phyloP scores from a whole-genome alignment of 2,797 vertebrate species.

The Lycodopsis pacificus region DNA sequence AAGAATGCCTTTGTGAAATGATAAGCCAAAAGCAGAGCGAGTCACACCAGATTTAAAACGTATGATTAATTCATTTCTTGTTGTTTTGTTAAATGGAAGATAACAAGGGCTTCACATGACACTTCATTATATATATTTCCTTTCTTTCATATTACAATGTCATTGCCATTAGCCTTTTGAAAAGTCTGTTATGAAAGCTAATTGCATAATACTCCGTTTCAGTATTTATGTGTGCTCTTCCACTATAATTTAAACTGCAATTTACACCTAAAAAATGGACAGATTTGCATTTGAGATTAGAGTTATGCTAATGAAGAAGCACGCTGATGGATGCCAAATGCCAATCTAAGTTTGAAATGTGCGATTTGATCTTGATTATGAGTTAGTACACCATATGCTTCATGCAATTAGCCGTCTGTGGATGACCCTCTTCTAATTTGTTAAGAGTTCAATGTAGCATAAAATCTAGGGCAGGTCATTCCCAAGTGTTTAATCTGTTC shows the following conservation, averaged over 20 bases:
- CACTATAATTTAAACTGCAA: constrained; percentile 23
- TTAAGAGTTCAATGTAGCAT: constrained; percentile 86
- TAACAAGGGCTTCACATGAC: constrained; percentile 45
- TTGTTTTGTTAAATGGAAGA: constrained; percentile 56
- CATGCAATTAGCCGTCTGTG: constrained; percentile 83
- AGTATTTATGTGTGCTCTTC: constrained; percentile 19
- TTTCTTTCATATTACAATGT: constrained; percentile 34
- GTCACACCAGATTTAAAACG: constrained; percentile 54
- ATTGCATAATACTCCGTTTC: constrained; percentile 12
- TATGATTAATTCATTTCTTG: constrained; percentile 68
- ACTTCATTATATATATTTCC: constrained; percentile 46
- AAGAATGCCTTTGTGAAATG: constrained; percentile 55
- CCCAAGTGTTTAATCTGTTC: constrained; percentile 83
- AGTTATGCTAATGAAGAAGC: constrained; percentile 15
- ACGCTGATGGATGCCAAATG: constrained; percentile 44
- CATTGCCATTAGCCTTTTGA: constrained; percentile 44
- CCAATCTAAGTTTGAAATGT: constrained; percentile 64
- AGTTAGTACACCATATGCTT: constrained; percentile 84
- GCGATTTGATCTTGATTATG: constrained; percentile 86
- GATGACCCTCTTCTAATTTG: constrained; percentile 85
- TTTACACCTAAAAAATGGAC: constrained; percentile 32
- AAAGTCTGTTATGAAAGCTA: constrained; percentile 45
- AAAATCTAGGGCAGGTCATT: constrained; percentile 86
- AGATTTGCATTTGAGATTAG: constrained; percentile 31
- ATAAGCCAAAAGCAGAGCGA: constrained; percentile 60